These are phyloP conservation scores for Gymnogyps californianus DNA, from an alignment of 2,113 vertebrate genomes.

Conservation along the genomic window DNA sequence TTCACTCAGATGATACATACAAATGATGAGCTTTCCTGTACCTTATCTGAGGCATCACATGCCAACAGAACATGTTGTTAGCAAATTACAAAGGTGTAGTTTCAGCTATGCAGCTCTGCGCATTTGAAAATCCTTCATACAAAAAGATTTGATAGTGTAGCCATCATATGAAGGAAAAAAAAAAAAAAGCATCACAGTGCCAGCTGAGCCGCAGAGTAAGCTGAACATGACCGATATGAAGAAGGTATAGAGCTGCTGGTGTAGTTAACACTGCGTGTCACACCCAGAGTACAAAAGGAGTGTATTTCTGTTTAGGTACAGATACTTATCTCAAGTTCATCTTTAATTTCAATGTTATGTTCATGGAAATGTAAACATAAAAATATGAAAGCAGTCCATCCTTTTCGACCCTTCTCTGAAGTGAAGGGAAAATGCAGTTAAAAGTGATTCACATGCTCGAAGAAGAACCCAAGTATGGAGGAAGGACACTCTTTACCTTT, in stretches of 20 bases:
- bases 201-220: background rate
- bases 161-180: background rate
- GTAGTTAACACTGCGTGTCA: background rate
- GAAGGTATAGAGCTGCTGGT: background rate
- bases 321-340: background rate
- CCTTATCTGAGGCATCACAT: background rate
- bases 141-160: background rate
- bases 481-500: background rate
- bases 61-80: background rate
- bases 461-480: background rate
- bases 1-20: background rate
- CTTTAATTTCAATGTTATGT: background rate
- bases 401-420: background rate
- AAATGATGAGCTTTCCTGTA: background rate
- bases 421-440: background rate
- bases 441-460: background rate
- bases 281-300: background rate
- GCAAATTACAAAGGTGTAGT: background rate
- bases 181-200: background rate
- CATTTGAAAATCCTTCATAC: background rate
- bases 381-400: background rate
- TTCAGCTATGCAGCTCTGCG: background rate
- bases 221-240: background rate
- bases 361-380: background rate
- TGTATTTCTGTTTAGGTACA: background rate